These are phyloP conservation scores for Ephestia elutella DNA, from an alignment of 1,140 invertebrate genomes.

Conservation along the genomic window DNA sequence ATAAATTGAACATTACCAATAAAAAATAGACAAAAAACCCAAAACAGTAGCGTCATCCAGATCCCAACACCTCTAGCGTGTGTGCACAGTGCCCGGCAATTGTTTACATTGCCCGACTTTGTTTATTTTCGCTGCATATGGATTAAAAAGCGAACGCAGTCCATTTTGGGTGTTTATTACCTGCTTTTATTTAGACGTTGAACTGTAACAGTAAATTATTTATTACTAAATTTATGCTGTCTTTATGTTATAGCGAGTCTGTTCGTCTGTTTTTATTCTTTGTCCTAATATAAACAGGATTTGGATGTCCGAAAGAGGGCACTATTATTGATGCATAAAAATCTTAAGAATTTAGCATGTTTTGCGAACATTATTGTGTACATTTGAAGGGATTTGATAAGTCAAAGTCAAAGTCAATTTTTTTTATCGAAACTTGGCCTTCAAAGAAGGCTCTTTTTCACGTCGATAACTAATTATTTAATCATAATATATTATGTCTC, in stretches of 20 bases:
- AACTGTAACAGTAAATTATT: not conserved
- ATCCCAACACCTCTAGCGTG: slow-evolving; percentile 16
- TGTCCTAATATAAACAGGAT: too few relatives aligned
- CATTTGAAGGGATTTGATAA: too few relatives aligned
- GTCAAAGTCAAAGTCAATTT: too few relatives aligned
- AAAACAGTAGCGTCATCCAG: slow-evolving; percentile 2
- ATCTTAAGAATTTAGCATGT: not conserved
- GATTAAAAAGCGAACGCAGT: slow-evolving; percentile 64
- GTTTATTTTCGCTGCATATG: slow-evolving; percentile 64
- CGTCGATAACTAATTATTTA: too few relatives aligned
- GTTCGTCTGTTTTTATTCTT: not conserved
- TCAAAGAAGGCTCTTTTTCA: too few relatives aligned
- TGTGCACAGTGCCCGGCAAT: slow-evolving; percentile 23
- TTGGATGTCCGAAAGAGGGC: too few relatives aligned
- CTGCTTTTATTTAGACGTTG: slow-evolving; percentile 43
- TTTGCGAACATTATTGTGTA: not conserved
- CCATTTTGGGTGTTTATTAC: slow-evolving; percentile 51
- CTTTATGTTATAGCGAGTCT: not conserved
- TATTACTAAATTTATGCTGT: slow-evolving; percentile 1
- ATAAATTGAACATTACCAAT: too few relatives aligned
- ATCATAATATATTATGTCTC: too few relatives aligned
- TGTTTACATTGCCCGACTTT: slow-evolving; percentile 54
- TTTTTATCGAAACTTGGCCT: too few relatives aligned
- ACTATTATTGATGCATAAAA: too few relatives aligned
- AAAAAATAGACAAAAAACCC: not conserved